Conservation (phyloP, 2,888 invertebrate genomes). For the Lycia hirtaria region DNA sequence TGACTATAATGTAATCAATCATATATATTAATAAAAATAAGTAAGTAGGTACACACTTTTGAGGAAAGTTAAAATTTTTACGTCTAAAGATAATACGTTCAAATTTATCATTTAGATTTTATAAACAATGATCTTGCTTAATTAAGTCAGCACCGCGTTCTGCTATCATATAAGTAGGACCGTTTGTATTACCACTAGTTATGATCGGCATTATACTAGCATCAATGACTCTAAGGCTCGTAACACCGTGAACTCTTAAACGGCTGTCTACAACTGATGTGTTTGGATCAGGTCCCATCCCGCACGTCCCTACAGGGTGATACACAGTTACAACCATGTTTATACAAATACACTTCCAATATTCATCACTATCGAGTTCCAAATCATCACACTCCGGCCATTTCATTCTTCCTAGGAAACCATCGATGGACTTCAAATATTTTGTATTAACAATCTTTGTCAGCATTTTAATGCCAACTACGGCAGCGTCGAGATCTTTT, state of each 20-base stretch:
- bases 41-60: too few relatives aligned
- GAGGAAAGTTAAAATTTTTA: too few relatives aligned
- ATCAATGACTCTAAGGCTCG: constrained; percentile 88
- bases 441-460: constrained; percentile 54
- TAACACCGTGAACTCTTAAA: constrained; percentile 87
- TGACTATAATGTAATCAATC: too few relatives aligned
- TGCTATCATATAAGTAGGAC: constrained; percentile 91
- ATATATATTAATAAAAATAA: too few relatives aligned
- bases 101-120: too few relatives aligned
- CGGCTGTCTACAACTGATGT: constrained; percentile 78
- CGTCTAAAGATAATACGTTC: too few relatives aligned
- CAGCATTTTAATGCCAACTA: constrained; percentile 57
- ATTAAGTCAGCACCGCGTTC: constrained; percentile 91
- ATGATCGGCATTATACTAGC: constrained; percentile 92
- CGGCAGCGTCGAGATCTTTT: constrained; percentile 74
- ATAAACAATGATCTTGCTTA: constrained; percentile 75
- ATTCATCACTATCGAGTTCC: constrained; percentile 52
- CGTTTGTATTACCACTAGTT: constrained; percentile 92
- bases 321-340: constrained; percentile 83
- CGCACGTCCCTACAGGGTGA: constrained; percentile 88
- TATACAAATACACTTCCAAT: constrained; percentile 69
- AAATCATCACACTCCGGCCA: constrained; percentile 55
- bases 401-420: constrained; percentile 52
- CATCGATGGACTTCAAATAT: constrained; percentile 58
- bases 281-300: constrained; percentile 80